These are phyloP conservation scores for Zeus faber DNA, from an alignment of 2,113 vertebrate species.

Conservation along the genomic window DNA sequence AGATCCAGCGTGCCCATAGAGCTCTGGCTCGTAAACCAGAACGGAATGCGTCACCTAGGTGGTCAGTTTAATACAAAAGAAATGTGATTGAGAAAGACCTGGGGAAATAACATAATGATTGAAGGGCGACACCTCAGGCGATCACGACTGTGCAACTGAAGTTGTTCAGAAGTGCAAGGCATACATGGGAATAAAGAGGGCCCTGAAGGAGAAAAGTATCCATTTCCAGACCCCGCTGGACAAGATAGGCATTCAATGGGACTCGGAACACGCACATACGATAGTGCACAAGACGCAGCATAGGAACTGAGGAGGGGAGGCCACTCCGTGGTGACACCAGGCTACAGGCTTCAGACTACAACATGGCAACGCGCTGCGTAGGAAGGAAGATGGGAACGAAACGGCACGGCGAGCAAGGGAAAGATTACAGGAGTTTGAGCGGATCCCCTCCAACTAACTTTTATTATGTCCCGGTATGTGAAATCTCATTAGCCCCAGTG, in stretches of 20 bases:
- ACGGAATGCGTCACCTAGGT: neutral
- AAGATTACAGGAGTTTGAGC: too few relatives aligned
- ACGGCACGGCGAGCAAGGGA: neutral
- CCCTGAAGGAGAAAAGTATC: too few relatives aligned
- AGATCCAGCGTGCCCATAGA: neutral
- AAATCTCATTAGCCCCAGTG: too few relatives aligned
- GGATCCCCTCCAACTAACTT: too few relatives aligned
- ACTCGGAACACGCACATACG: neutral
- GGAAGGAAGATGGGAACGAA: neutral
- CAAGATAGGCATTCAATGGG: neutral
- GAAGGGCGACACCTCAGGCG: neutral
- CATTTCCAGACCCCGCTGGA: neutral
- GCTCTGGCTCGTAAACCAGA: neutral
- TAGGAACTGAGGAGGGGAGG: neutral
- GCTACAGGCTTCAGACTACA: too few relatives aligned
- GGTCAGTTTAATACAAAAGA: neutral
- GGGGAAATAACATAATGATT: neutral
- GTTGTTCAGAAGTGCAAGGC: neutral
- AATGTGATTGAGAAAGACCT: neutral
- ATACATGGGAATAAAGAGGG: neutral
- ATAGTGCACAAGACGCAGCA: neutral
- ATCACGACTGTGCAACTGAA: neutral
- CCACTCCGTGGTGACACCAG: neutral
- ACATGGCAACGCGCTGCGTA: neutral
- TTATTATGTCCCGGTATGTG: too few relatives aligned